These are phyloP conservation scores for Dryoscopus gambensis DNA, from an alignment of 2,113 vertebrate species.

Conservation along the genomic window DNA sequence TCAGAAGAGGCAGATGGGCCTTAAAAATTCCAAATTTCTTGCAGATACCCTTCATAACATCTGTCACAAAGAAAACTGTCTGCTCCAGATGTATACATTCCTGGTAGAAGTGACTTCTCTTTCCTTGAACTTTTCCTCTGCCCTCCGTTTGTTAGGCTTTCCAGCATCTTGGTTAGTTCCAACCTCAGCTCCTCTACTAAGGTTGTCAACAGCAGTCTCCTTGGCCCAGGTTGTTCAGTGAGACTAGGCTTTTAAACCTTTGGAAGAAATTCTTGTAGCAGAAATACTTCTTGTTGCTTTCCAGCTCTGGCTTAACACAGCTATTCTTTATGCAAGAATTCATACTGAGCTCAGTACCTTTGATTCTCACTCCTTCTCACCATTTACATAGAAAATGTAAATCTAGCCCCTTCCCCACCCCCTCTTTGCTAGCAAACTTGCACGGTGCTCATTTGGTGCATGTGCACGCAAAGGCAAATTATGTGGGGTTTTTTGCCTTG, in stretches of 20 bases:
- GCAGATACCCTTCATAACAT: not conserved
- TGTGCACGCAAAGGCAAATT: not conserved
- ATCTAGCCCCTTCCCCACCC: not conserved
- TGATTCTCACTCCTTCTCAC: not conserved
- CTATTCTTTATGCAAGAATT: not conserved
- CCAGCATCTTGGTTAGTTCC: not conserved
- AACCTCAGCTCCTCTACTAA: not conserved
- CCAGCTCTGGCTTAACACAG: not conserved
- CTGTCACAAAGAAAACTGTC: not conserved
- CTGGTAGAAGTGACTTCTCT: not conserved
- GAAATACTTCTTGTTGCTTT: not conserved
- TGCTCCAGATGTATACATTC: not conserved
- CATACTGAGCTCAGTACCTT: not conserved
- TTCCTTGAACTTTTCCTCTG: not conserved
- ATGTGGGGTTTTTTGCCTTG: not conserved
- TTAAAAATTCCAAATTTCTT: not conserved
- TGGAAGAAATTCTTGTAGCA: not conserved
- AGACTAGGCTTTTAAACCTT: not conserved
- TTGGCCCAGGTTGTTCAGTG: not conserved
- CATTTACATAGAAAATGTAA: not conserved
- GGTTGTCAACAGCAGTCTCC: not conserved
- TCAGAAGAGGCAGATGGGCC: not conserved
- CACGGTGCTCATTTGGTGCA: not conserved
- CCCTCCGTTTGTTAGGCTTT: not conserved
- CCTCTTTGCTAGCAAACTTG: not conserved